Evolutionary conservation across 2,888 invertebrate genomes (phyloP).

Genomic region (Mayetiola destructor): DNA sequence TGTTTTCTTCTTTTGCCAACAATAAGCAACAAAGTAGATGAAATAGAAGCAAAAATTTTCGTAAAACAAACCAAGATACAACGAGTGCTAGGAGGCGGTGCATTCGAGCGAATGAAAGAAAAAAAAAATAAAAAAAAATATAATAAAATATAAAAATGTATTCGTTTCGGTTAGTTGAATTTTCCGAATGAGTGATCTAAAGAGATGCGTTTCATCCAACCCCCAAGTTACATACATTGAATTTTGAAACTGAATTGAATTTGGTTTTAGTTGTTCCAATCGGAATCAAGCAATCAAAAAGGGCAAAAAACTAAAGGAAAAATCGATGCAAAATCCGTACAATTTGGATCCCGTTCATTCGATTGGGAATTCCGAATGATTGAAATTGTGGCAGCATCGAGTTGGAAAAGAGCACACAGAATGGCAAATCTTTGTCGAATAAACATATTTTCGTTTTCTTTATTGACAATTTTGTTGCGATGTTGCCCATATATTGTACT

Average conservation of each 20-base stretch:
- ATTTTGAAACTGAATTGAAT: background rate
- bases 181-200: constrained; percentile 16
- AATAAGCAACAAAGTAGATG: too few species aligned
- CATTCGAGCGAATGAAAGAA: too few species aligned
- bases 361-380: too few species aligned
- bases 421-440: background rate
- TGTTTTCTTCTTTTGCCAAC: too few species aligned
- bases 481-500: background rate
- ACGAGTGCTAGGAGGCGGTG: background rate
- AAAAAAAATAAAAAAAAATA: background rate
- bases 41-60: background rate
- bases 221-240: too few species aligned
- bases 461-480: background rate
- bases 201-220: background rate
- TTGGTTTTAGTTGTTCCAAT: constrained; percentile 1
- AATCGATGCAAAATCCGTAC: too few species aligned
- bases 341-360: too few species aligned
- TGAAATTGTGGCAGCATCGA: too few species aligned
- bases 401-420: background rate
- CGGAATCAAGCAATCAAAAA: too few species aligned
- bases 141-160: constrained; percentile 6
- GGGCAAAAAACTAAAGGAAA: too few species aligned
- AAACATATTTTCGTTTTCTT: constrained; percentile 7
- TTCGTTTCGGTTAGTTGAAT: constrained; percentile 15
- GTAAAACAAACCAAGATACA: constrained; percentile 3